Evolutionary conservation across 1,140 invertebrate genomes (phyloP).

Genomic region (Saxidomus purpurata): DNA sequence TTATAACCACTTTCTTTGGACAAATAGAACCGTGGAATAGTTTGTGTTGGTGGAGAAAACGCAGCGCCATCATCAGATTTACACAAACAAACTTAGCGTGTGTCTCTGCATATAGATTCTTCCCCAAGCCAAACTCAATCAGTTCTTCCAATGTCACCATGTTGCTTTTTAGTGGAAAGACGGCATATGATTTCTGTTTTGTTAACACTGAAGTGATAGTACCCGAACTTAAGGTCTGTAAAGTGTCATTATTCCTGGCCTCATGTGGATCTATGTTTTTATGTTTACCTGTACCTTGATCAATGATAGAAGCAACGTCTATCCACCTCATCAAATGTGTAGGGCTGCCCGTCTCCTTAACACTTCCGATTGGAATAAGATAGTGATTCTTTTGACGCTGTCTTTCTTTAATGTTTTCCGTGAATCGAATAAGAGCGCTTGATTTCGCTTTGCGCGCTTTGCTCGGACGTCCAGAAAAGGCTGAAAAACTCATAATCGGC

Average conservation of each 20-base stretch:
- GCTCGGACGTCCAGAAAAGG: not conserved
- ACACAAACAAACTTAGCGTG: constrained; percentile 55
- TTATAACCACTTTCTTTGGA: constrained; percentile 42
- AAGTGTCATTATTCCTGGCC: not conserved
- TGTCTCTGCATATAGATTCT: not conserved
- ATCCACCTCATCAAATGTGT: constrained; percentile 2
- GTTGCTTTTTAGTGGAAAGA: not conserved
- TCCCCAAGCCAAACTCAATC: not conserved
- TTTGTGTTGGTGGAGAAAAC: constrained; percentile 49
- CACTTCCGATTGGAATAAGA: constrained; percentile 41
- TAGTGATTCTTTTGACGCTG: not conserved
- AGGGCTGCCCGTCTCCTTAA: not conserved
- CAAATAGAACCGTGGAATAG: constrained; percentile 56
- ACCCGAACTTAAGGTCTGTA: constrained; percentile 20
- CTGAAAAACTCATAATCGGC: not conserved
- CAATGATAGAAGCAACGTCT: constrained; percentile 37
- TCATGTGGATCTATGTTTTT: not conserved
- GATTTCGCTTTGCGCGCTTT: not conserved
- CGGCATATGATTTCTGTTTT: constrained; percentile 2
- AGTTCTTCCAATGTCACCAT: constrained; percentile 30
- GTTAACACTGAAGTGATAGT: constrained; percentile 24
- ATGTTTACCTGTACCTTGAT: constrained; percentile 28
- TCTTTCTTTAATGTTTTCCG: not conserved
- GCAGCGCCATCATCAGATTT: constrained; percentile 52
- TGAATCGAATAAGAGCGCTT: not conserved